Percentiles rank a stretch among this genome's conserved stretches.
Conservation (phyloP, 2,797 vertebrate genomes). For the Trachurus trachurus region DNA sequence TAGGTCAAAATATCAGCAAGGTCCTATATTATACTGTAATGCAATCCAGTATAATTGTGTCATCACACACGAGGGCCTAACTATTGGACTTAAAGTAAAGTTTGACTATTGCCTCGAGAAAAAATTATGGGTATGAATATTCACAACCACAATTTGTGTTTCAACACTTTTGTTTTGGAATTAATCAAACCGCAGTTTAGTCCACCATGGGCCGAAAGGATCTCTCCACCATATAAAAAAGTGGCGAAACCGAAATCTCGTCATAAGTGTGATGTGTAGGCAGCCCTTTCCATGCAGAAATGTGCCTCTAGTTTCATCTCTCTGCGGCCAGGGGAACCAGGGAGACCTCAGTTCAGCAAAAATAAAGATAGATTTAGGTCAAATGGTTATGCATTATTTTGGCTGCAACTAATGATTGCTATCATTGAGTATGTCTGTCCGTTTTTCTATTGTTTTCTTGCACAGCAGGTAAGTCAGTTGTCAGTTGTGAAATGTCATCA, state of each 20-base stretch:
- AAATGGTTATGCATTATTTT: neutral
- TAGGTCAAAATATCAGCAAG: neutral
- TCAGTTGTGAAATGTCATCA: neutral
- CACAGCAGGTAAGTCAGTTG: neutral
- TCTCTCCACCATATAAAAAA: neutral
- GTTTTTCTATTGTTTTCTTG: neutral
- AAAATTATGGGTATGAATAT: neutral
- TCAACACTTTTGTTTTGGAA: neutral
- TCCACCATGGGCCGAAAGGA: neutral
- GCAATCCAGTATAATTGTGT: neutral
- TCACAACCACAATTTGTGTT: no score
- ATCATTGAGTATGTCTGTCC: neutral
- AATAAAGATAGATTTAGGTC: neutral
- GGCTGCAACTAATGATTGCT: neutral
- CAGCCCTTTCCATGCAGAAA: neutral
- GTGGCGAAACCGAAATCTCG: neutral
- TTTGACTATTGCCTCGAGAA: neutral
- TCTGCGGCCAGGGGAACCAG: neutral
- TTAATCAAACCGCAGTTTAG: neutral
- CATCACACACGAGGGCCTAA: neutral
- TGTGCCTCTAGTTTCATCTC: neutral
- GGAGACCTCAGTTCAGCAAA: neutral
- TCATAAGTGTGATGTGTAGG: neutral
- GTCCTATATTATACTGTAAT: neutral
- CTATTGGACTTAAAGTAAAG: neutral